phyloP scores from a whole-genome alignment of 2,797 vertebrate genomes.

The Acanthopagrus latus region DNA sequence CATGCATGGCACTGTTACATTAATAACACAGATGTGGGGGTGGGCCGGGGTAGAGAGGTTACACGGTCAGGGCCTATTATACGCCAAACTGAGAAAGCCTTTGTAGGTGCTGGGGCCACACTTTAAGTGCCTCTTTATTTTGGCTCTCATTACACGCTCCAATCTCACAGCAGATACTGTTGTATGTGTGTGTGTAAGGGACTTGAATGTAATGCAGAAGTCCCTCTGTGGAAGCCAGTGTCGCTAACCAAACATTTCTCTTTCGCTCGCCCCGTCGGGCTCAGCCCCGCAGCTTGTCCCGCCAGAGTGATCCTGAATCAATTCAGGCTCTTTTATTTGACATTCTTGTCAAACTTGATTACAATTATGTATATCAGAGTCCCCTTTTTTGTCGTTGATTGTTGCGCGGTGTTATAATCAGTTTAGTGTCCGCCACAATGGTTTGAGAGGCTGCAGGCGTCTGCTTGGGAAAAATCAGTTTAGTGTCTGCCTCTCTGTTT shows the following conservation, averaged over 20 bases:
- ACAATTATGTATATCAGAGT: slow-evolving; percentile 82
- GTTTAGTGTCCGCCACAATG: slow-evolving; percentile 77
- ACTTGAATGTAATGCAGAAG: slow-evolving; percentile 70
- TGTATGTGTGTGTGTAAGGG: slow-evolving; percentile 55
- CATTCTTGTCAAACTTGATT: slow-evolving; percentile 80
- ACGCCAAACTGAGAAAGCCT: slow-evolving; percentile 82
- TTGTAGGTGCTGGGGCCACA: slow-evolving; percentile 82
- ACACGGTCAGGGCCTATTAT: slow-evolving; percentile 83
- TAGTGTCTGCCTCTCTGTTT: slow-evolving; percentile 75
- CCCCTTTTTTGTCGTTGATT: slow-evolving; percentile 72
- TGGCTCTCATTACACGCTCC: slow-evolving; percentile 81
- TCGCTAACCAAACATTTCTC: slow-evolving; percentile 75
- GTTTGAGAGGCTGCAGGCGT: slow-evolving; percentile 76
- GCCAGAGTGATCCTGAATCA: slow-evolving; percentile 62
- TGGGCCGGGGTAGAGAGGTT: slow-evolving; percentile 78
- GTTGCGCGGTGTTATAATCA: slow-evolving; percentile 80
- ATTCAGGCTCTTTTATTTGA: slow-evolving; percentile 70
- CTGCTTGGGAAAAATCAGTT: slow-evolving; percentile 76
- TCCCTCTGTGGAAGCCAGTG: slow-evolving; percentile 64
- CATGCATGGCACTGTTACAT: slow-evolving; percentile 86
- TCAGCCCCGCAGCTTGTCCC: slow-evolving; percentile 31
- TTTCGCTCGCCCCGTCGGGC: slow-evolving; percentile 44
- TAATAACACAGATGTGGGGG: slow-evolving; percentile 89
- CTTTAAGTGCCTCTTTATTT: slow-evolving; percentile 85
- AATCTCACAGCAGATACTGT: slow-evolving; percentile 76